phyloP scores from a whole-genome alignment of 2,888 invertebrate genomes.

The Nipponacmea schrenckii region DNA sequence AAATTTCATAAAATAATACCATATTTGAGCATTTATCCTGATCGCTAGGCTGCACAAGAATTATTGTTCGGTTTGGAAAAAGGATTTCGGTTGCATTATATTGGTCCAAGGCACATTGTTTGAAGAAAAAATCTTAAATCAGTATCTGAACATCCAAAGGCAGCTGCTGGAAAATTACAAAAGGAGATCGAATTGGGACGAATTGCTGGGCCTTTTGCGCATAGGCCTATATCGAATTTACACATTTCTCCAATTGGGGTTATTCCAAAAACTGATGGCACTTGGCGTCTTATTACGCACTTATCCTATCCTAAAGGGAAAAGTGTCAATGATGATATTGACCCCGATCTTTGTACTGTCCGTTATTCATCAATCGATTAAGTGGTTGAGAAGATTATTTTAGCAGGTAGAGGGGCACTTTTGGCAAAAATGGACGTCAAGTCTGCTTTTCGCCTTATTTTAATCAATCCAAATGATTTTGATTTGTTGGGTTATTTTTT shows the following conservation, averaged over 20 bases:
- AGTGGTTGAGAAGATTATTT: slow-evolving; percentile 22
- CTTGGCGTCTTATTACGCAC: slow-evolving; percentile 26
- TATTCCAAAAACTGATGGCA: background rate
- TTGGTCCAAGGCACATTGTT: too few relatives aligned
- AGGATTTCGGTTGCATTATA: too few relatives aligned
- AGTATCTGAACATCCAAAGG: too few relatives aligned
- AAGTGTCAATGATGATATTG: slow-evolving; percentile 25
- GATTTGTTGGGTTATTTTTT: slow-evolving; percentile 25
- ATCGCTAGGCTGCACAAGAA: too few relatives aligned
- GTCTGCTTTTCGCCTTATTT: slow-evolving; percentile 29
- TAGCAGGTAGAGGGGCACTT: slow-evolving; percentile 16
- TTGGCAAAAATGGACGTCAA: too few relatives aligned
- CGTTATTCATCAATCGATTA: slow-evolving; percentile 26
- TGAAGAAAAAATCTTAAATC: too few relatives aligned
- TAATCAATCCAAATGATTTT: slow-evolving; percentile 28
- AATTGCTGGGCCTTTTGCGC: too few relatives aligned
- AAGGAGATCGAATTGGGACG: too few relatives aligned
- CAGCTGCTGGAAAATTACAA: too few relatives aligned
- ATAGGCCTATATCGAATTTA: background rate
- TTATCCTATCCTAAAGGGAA: slow-evolving; percentile 21
- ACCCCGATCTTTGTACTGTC: slow-evolving; percentile 18
- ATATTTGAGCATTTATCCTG: too few relatives aligned
- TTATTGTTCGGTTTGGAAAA: too few relatives aligned
- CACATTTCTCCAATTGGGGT: background rate
- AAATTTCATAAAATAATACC: too few relatives aligned